Evolutionary conservation across 2,888 invertebrate genomes (phyloP).

Genomic region (Aspidapion aeneum): DNA sequence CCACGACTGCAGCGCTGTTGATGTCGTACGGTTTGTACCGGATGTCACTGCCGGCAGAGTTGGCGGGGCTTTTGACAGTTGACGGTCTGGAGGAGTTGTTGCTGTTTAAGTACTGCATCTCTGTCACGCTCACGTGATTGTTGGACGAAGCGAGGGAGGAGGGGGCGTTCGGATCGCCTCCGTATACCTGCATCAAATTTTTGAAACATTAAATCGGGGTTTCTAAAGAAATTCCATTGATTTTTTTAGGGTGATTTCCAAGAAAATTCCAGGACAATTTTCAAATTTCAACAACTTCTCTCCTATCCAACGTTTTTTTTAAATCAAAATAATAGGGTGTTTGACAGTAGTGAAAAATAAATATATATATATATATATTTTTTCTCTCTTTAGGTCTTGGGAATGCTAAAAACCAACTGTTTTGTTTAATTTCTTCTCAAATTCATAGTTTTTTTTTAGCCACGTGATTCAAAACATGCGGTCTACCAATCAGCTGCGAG

Average conservation of each 20-base stretch:
- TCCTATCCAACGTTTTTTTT: too few species aligned
- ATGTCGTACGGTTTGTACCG: slow-evolving; percentile 60
- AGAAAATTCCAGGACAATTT: background rate
- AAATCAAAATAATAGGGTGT: too few species aligned
- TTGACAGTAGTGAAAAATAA: too few species aligned
- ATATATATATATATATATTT: too few species aligned
- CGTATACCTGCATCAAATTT: slow-evolving; percentile 50
- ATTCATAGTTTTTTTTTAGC: too few species aligned
- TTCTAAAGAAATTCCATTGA: too few species aligned
- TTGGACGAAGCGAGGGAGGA: slow-evolving; percentile 21
- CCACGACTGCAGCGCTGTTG: slow-evolving; percentile 47
- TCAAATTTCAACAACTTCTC: background rate
- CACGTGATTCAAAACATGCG: too few species aligned
- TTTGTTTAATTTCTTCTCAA: too few species aligned
- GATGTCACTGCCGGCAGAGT: slow-evolving; percentile 54
- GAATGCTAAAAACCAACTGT: too few species aligned
- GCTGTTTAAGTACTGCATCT: slow-evolving; percentile 43
- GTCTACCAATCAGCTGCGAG: too few species aligned
- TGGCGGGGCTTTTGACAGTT: slow-evolving; percentile 54
- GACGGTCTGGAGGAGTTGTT: slow-evolving; percentile 48
- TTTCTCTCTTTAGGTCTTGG: too few species aligned
- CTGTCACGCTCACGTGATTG: slow-evolving; percentile 45
- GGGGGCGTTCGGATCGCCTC: slow-evolving; percentile 41
- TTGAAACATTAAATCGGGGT: slow-evolving; percentile 2
- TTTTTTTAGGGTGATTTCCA: background rate